Percentiles rank a stretch among this genome's conserved stretches.
Evolutionary conservation across 2,797 vertebrate species (phyloP).

Genomic region (Melanotaenia pygmaea): DNA sequence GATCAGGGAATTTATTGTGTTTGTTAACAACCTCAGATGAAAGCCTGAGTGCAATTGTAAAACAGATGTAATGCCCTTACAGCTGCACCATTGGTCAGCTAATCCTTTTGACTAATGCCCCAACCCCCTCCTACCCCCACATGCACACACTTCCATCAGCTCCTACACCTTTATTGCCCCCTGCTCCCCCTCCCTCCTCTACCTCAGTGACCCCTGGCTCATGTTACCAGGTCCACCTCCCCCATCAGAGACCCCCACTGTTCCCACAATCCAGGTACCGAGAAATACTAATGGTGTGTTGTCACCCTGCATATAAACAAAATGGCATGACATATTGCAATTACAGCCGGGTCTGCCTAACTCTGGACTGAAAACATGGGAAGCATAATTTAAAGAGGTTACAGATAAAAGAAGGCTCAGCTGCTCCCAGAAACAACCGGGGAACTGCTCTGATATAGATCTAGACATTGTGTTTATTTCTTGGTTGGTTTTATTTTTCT

Average conservation of each 20-base stretch:
- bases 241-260: conserved; percentile 75
- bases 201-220: conserved; percentile 71
- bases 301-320: conserved; percentile 74
- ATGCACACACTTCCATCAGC: conserved; percentile 66
- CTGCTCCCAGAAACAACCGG: conserved; percentile 25
- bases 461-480: conserved; percentile 57
- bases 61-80: conserved; percentile 87
- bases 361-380: conserved; percentile 41
- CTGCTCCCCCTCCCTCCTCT: conserved; percentile 36
- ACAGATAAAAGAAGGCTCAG: conserved; percentile 8
- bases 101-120: conserved; percentile 84
- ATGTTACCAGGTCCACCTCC: conserved; percentile 69
- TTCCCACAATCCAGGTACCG: conserved; percentile 60
- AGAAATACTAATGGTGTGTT: conserved; percentile 74
- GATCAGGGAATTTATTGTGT: conserved; percentile 84
- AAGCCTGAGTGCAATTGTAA: conserved; percentile 84
- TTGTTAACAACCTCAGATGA: conserved; percentile 84
- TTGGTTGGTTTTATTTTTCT: conserved; percentile 58
- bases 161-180: conserved; percentile 72
- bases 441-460: conserved; percentile 50
- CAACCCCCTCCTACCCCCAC: conserved; percentile 40
- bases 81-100: conserved; percentile 83
- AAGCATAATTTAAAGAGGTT: conserved; percentile 21
- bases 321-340: conserved; percentile 72
- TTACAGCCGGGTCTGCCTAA: conserved; percentile 46